Base-by-base conservation (phyloP, 1,140 invertebrate genomes). In the Belonocnema kinseyi region DNA sequence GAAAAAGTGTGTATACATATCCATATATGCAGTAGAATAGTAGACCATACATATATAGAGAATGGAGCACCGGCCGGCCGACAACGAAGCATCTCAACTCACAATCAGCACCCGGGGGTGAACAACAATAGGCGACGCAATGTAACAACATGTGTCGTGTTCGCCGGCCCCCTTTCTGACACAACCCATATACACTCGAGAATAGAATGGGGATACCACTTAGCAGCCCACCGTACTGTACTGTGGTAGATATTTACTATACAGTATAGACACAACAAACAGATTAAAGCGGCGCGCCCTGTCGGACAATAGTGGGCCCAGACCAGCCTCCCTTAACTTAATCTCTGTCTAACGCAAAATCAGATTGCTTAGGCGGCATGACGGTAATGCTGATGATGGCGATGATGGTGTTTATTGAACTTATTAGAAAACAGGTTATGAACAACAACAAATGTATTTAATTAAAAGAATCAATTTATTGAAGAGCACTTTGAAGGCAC, bases 81-180 rank as follows among this genome's bases (percentile, higher is more conserved):
- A 8, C 40, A 46, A 7, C 40, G 40, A 46, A 40, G 61, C 61
- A 40, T 33, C 58, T 26, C 21, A 66, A 66, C 21, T 66, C n/a
- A 61, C 61, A 66, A 66, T 50, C 50, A 71, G 73, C 52, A 76
- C 77, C 75, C 75, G 77, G 72, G 80, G 80, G 78, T 72, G 78
- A 75, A 72, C 77, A 79, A 83, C 82, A 83, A 83, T 81, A 74
- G 79, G 51, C 79, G 66, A 81, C 76, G 84, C 83, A 87, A 90
- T 90, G 89, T 90, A 90, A 90, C 89, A 86, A 90, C 90, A 91
- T 90, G 90, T 91, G 90, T 90, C 90, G 84, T 85, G 75, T 81
- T 83, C 80, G 66, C 80, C 77, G 73, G 80, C 81, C 80, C 82
- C 82, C 82, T 83, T 56, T 73, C 76, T 75, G 80, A 50, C 58